These are phyloP conservation scores for Trematomus bernacchii DNA, from an alignment of 2,797 vertebrate species.

Conservation along the genomic window DNA sequence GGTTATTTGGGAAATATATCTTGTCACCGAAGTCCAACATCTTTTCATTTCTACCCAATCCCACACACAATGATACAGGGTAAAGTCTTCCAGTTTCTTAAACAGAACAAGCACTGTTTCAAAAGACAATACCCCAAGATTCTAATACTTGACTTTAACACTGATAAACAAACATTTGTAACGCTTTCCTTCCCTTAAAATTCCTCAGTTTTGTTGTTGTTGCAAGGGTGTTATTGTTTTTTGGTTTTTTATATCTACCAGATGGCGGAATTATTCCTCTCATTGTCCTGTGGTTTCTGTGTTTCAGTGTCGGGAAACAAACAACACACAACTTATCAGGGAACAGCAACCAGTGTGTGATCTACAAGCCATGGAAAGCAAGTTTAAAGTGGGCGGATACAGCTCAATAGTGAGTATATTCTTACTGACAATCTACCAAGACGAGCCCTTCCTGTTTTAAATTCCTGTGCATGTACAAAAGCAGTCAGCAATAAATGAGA, in stretches of 20 bases:
- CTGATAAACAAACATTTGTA: not conserved
- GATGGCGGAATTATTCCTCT: not conserved
- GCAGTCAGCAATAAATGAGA: not conserved
- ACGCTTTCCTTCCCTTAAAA: not conserved
- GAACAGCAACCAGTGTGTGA: conserved; percentile 82
- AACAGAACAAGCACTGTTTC: no score
- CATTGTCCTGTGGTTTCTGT: conserved; percentile 2
- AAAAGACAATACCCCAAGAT: not conserved
- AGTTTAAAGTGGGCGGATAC: conserved; percentile 85
- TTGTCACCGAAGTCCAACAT: no score
- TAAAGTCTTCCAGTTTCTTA: no score
- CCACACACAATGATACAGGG: no score
- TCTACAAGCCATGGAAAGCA: conserved; percentile 84
- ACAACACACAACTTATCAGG: conserved; percentile 49
- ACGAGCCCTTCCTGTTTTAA: not conserved
- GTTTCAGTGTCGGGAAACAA: conserved; percentile 83
- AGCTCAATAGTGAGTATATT: conserved; percentile 86
- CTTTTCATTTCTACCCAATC: no score
- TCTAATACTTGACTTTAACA: not conserved
- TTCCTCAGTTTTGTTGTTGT: not conserved
- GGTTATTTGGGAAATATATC: no score
- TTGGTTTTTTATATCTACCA: not conserved
- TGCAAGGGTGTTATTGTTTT: not conserved
- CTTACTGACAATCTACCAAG: not conserved
- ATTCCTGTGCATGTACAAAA: not conserved